Evolutionary conservation across 2,797 vertebrate genomes (phyloP), one percentile per base, ranked within the genome.

Genomic region (Rhinoraja longicauda): DNA sequence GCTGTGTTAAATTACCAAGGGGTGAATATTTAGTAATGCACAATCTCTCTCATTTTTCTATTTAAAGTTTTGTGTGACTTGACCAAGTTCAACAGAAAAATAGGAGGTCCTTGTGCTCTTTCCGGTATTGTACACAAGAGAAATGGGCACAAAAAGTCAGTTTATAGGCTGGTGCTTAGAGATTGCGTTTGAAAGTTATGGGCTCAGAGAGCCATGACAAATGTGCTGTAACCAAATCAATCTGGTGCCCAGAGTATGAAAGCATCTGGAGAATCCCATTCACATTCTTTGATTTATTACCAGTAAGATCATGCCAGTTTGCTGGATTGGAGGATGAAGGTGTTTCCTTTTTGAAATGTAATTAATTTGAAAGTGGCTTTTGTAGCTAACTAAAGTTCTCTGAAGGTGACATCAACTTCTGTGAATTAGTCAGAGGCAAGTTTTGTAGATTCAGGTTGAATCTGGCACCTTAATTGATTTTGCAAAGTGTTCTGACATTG

Each of bases 311-410:
- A 17, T 64, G 29, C 1, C 19, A 32, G n/a, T 88, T 32, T 64
- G 57, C 29, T 59, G 53, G 59, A 86, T 86, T 32, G 19, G 84
- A 21, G n/a, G 0, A 19, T 6, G 15, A 21, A 36, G n/a, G 17
- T 9, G 21, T 36, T 67, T 88, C 36, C 32, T 45, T 88, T 8
- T 17, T 9, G n/a, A 17, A n/a, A 13, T 36, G 53, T n/a, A 13
- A 53, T 92, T 19, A 12, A 53, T 92, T 73, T 92, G 36, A 39
- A 92, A 73, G 72, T 92, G 90, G 72, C 26, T 92, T 92, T 39
- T 75, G 15, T n/a, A 57, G 29, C 36, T 4, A 39, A 64, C 26
- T 72, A 13, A 72, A 10, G 53, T 75, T 36, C 39, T 32, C 90
- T 75, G 24, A 67, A 75, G 70, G 67, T 75, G 12, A 6, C 21